Evolutionary conservation across 2,888 invertebrate genomes (phyloP).

Genomic region (Limenitis arthemis): DNA sequence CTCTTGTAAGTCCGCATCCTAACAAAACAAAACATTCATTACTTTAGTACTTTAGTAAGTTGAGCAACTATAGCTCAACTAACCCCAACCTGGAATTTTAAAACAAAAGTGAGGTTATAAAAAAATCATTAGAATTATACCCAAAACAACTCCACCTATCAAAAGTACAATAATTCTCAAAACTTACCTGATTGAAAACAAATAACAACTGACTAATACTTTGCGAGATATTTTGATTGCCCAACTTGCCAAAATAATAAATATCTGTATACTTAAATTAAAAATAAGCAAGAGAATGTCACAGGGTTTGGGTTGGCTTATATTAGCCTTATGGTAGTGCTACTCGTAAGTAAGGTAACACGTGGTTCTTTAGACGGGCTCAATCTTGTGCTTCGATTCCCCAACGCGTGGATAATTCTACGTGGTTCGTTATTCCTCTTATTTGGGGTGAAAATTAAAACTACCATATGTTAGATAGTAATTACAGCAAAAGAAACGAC

Average conservation of each 20-base stretch:
- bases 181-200: constrained; percentile 21
- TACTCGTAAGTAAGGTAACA: too few species aligned
- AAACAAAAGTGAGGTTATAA: constrained; percentile 23
- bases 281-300: too few species aligned
- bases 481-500: too few species aligned
- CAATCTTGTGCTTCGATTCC: too few species aligned
- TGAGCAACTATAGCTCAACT: constrained; percentile 21
- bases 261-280: too few species aligned
- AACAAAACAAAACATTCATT: constrained; percentile 20
- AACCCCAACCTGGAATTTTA: constrained; percentile 22
- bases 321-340: too few species aligned
- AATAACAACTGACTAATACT: constrained; percentile 17
- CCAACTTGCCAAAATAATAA: constrained; percentile 18
- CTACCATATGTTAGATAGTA: too few species aligned
- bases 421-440: too few species aligned
- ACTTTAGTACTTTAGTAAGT: constrained; percentile 15
- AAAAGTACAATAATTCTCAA: constrained; percentile 20
- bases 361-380: too few species aligned
- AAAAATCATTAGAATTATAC: constrained; percentile 17
- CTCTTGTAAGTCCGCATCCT: constrained; percentile 23
- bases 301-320: too few species aligned
- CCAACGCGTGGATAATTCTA: too few species aligned
- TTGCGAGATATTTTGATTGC: constrained; percentile 11
- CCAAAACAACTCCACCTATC: constrained; percentile 15
- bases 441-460: too few species aligned